Base-by-base conservation (phyloP, 2,888 invertebrate genomes). In the Caenorhabditis uteleia region DNA sequence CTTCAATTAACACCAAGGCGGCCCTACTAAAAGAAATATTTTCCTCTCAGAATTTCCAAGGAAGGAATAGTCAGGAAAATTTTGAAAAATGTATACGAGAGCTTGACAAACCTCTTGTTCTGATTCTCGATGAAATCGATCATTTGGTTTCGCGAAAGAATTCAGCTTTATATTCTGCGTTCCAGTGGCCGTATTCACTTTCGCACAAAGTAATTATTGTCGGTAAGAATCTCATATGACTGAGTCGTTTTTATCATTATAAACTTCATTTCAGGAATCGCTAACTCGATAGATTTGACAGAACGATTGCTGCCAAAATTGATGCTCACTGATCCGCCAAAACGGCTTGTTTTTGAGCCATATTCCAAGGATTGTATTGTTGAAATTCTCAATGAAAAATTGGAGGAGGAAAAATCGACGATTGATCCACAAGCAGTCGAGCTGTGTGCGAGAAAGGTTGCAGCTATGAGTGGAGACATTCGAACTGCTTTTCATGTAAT, bases 271-370 rank as follows among this genome's bases (percentile, higher is more conserved):
- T 34, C 70, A 85, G 85, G 86, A 38, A 91, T 97, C 69, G 94
- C 97, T 14, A 98, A 98, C 85, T 91, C 95, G 3, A 86, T 98
- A 54, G 95, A 97, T 86, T 87, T 98, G 64, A 95, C 95, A 0
- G 92, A 95, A 83, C 87, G 95, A 12, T 88, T 91, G 39, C 86
- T 98, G 60, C 92, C 94, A 25, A 88, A 94, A 61, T 87, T 97
- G 8, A 91, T 92, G 83, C 89, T 91, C 1, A 87, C 89, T 88
- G 90, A 54, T 3, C 58, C 70, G 2, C 87, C 45, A 57, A 80
- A 64, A 14, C 74, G 93, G 3, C 88, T 97, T 84, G 91, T 94
- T 84, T 98, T 97, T 84, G 87, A 91, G 5, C 92, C 97, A 0
- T 98, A 98, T 84, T 89, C 90, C 26, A 92, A 91, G 78, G 88